phyloP scores from a whole-genome alignment of 2,888 invertebrate genomes.

The Silvanus unidentatus region DNA sequence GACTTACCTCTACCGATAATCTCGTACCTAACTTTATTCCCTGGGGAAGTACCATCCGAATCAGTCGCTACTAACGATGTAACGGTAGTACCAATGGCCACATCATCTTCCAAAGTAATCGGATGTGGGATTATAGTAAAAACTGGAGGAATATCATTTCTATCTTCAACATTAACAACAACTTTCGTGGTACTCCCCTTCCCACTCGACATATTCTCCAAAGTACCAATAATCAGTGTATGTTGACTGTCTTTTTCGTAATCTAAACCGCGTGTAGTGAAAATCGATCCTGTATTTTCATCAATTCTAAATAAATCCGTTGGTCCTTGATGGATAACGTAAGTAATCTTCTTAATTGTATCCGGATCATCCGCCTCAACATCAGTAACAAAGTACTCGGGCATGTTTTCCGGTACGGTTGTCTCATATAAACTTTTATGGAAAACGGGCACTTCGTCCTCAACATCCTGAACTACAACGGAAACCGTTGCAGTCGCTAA shows the following conservation, averaged over 20 bases:
- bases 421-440: constrained; percentile 66
- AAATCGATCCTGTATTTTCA: constrained; percentile 70
- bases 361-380: constrained; percentile 85
- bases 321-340: constrained; percentile 75
- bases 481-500: constrained; percentile 83
- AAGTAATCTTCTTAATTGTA: constrained; percentile 72
- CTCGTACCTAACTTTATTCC: constrained; percentile 74
- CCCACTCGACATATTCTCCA: constrained; percentile 68
- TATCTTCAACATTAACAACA: constrained; percentile 69
- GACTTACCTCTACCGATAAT: constrained; percentile 77
- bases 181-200: constrained; percentile 71
- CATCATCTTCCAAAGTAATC: constrained; percentile 76
- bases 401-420: constrained; percentile 77
- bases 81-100: constrained; percentile 74
- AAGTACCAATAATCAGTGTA: constrained; percentile 72
- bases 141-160: constrained; percentile 83
- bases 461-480: constrained; percentile 70
- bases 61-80: constrained; percentile 75
- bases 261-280: constrained; percentile 71
- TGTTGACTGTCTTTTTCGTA: constrained; percentile 70
- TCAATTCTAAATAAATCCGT: constrained; percentile 78
- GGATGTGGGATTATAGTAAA: constrained; percentile 79
- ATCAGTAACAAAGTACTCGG: constrained; percentile 70
- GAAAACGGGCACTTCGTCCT: constrained; percentile 80
- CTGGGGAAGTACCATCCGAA: constrained; percentile 78